Base-by-base conservation (phyloP, 2,113 vertebrate genomes). In the Jacana jacana region DNA sequence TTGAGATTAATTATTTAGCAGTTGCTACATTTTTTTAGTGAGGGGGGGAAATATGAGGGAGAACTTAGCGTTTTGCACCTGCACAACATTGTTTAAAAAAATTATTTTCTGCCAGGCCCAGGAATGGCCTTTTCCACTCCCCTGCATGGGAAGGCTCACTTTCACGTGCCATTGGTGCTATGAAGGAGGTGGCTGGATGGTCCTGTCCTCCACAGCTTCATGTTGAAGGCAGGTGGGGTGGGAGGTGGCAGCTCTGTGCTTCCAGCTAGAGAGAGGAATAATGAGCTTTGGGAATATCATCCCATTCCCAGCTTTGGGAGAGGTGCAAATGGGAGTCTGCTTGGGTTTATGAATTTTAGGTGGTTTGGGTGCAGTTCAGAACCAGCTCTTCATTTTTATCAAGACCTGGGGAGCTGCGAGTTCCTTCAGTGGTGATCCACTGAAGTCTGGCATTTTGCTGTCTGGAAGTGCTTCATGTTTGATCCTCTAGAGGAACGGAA, bases 221-320 rank as follows among this genome's bases (percentile, higher is more conserved):
- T 1, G 1, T 0, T 52, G 37, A 65, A 46, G 71, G 23, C 25
- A 57, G 30, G 12, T 0, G 0, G 5, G 7, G 7, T 37, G 46
- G 14, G 22, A 78, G 37, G 31, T 66, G 39, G 27, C 13, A 76
- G 8, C 37, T 60, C 72, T 69, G n/a, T 42, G 25, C n/a, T 75
- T 95, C 64, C 35, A 70, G 13, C 51, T 81, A 18, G 1, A 0
- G 8, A 49, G 64, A 25, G 70, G 11, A 48, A 42, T 49, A 24
- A 17, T 16, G 28, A 22, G 13, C 33, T 15, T 42, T 71, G 39
- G 68, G 52, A 31, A 27, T 61, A 23, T 28, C 63, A 23, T 39
- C n/a, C 8, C 6, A 2, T 69, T 76, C 37, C 39, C 17, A 40
- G 31, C 35, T 83, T 64, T 69, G 82, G 70, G 27, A 78, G 75